A percentile compares a stretch with the other conserved stretches of the same genome.
Conservation (phyloP, 2,888 invertebrate genomes). For the Pyrgus malvae region DNA sequence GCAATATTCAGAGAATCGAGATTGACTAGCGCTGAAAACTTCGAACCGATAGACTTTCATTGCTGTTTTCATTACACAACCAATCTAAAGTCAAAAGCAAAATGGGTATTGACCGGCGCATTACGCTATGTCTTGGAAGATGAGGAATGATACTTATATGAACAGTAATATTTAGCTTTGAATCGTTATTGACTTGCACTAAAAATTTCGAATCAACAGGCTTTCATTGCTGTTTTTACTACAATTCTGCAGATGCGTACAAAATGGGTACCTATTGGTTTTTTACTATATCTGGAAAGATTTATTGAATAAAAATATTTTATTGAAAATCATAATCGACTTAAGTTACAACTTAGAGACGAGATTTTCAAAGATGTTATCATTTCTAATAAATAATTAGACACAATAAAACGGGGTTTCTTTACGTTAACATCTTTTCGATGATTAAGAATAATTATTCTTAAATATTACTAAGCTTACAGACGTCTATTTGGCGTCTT, state of each 20-base stretch:
- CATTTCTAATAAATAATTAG: no score
- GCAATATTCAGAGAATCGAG: slow-evolving; percentile 16
- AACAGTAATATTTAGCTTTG: slow-evolving; percentile 15
- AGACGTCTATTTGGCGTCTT: no score
- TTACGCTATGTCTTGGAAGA: neutral
- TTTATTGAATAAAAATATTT: slow-evolving; percentile 14
- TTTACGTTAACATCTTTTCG: no score
- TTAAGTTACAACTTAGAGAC: no score
- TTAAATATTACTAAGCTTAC: no score
- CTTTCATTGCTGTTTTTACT: neutral
- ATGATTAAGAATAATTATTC: no score
- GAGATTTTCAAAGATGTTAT: no score
- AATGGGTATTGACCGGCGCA: neutral
- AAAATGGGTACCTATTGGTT: neutral
- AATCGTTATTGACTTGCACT: slow-evolving; percentile 7
- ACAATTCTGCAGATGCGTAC: neutral
- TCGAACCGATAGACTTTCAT: slow-evolving; percentile 6
- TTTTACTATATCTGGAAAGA: neutral
- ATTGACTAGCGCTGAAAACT: slow-evolving; percentile 9
- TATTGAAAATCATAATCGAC: slow-evolving; percentile 10
- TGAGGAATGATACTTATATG: no score
- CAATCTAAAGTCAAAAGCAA: neutral
- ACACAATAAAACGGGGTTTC: no score
- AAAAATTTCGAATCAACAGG: slow-evolving; percentile 7
- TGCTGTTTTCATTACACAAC: neutral